Evolutionary conservation across 1,140 invertebrate genomes (phyloP).

Genomic region (Palaemon carinicauda): DNA sequence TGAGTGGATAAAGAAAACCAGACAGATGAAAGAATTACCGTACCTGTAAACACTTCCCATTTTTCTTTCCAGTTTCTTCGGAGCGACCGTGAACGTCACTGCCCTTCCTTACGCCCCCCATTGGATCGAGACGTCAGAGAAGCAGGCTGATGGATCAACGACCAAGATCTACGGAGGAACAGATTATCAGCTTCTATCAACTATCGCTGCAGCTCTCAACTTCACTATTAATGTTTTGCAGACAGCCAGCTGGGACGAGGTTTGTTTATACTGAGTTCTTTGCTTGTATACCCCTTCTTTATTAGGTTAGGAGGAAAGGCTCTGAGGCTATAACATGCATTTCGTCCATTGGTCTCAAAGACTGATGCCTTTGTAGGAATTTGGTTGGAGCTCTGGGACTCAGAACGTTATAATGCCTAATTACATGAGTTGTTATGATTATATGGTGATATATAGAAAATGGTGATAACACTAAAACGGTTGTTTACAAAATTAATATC

Average conservation of each 20-base stretch:
- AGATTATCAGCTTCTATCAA: neutral
- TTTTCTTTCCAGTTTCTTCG: neutral
- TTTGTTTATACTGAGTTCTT: neutral
- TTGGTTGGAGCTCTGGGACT: too few species aligned
- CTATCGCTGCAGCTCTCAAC: neutral
- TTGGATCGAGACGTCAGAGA: neutral
- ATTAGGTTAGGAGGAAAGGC: too few species aligned
- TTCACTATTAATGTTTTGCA: constrained; percentile 1
- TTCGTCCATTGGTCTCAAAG: too few species aligned
- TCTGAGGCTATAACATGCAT: too few species aligned
- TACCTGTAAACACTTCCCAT: neutral
- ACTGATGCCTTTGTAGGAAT: too few species aligned
- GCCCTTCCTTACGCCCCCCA: constrained; percentile 6
- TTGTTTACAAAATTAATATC: too few species aligned
- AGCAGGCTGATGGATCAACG: neutral
- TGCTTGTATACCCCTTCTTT: neutral
- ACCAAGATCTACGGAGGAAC: neutral
- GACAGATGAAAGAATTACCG: neutral
- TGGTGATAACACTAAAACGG: too few species aligned
- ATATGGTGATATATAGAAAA: too few species aligned
- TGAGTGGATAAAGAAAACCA: neutral
- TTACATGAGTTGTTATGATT: too few species aligned
- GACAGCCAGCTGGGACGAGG: constrained; percentile 7
- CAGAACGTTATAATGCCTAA: too few species aligned
- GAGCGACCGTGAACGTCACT: constrained; percentile 5